Evolutionary conservation across 2,797 vertebrate species (phyloP), one percentile per base, ranked within the genome.

Genomic region (Poliocrania exsul): DNA sequence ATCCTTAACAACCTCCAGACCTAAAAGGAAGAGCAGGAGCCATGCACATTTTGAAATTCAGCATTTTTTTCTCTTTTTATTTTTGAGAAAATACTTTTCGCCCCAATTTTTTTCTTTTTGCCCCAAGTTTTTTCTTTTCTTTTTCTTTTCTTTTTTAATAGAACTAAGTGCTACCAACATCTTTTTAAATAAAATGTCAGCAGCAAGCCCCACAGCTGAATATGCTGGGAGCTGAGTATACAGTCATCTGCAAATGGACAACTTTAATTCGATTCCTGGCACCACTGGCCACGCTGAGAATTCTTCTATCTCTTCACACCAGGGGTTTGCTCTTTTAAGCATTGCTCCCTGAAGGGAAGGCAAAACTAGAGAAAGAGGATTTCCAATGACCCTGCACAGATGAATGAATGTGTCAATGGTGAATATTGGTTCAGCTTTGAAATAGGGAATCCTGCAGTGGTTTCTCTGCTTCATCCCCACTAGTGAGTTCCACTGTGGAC

Each of bases 381-480:
- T 98, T 98, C 98, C 98, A 98, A 95, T 97, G 98, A 98, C 97
- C 98, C 97, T 97, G 98, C 97, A 97, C 97, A 98, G 98, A 98
- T 97, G 97, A 98, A 98, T 98, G 97, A 97, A 96, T 95, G 97
- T 98, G 98, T 98, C 98, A 98, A 98, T 98, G 97, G 97, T 97
- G 98, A 97, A 97, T 98, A 98, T 97, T 97, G 98, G 98, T 97
- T 98, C 97, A 96, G 97, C 97, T 98, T 98, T 98, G 98, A 98
- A 98, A 98, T 10, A 91, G 96, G 95, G 97, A 98, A 96, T 98
- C 98, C 98, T 98, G 97, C 98, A 96, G 97, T 98, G 98, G 98
- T 92, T 96, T 96, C 60, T 92, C 94, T 88, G 95, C 97, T 97
- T 95, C 88, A 96, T 96, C 81, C 94, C 92, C 49, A 94, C 95